These are phyloP conservation scores for Eulithis prunata DNA, from an alignment of 2,888 invertebrate species.

Conservation along the genomic window DNA sequence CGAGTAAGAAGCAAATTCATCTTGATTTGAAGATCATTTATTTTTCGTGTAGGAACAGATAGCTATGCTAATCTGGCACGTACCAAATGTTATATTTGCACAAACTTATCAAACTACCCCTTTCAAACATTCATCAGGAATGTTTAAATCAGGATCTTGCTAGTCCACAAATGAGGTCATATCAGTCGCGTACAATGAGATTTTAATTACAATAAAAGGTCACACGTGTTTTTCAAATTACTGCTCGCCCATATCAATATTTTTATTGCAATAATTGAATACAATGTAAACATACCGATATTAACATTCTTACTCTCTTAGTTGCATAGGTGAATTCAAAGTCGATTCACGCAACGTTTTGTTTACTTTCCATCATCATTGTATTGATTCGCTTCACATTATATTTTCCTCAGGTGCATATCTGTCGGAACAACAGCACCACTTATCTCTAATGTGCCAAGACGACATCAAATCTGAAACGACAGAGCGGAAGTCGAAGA, in stretches of 20 bases:
- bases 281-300: background rate
- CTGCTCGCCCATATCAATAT: background rate
- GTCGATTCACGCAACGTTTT: background rate
- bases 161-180: too few relatives aligned
- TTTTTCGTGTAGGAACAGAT: too few relatives aligned
- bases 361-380: constrained; percentile 19
- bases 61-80: too few relatives aligned
- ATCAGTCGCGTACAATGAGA: too few relatives aligned
- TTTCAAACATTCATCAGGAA: too few relatives aligned
- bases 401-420: constrained; percentile 63
- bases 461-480: constrained; percentile 65
- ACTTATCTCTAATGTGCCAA: constrained; percentile 73
- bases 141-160: too few relatives aligned
- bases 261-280: background rate
- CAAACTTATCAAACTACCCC: too few relatives aligned
- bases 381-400: constrained; percentile 10
- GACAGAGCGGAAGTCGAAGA: constrained; percentile 82
- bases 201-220: too few relatives aligned
- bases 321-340: constrained; percentile 8
- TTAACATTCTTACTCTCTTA: constrained; percentile 14
- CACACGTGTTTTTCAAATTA: too few relatives aligned
- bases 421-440: constrained; percentile 78
- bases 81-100: too few relatives aligned
- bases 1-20: too few relatives aligned
- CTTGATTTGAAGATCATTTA: too few relatives aligned